phyloP scores from a whole-genome alignment of 2,888 invertebrate genomes.

The Plebejus melissa region DNA sequence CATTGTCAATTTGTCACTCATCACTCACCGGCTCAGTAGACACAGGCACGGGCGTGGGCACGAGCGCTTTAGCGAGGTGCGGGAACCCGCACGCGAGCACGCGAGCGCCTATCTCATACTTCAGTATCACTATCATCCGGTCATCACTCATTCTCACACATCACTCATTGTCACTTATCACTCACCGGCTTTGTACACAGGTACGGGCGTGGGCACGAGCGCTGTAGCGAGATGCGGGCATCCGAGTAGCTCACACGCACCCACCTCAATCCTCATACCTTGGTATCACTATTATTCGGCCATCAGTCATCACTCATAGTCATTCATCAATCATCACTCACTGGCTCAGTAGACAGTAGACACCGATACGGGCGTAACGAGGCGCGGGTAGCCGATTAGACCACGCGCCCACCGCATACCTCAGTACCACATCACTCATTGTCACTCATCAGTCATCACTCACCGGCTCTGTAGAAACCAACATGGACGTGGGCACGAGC shows the following conservation, averaged over 20 bases:
- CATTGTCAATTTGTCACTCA: background rate
- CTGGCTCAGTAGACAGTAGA: constrained; percentile 51
- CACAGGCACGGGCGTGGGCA: constrained; percentile 73
- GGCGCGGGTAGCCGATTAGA: constrained; percentile 88
- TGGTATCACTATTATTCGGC: background rate
- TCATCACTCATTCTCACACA: background rate
- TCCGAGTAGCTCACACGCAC: constrained; percentile 94
- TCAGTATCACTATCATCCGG: background rate
- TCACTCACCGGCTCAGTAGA: constrained; percentile 52
- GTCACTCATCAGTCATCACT: constrained; percentile 30
- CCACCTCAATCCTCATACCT: too few species aligned
- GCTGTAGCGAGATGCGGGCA: constrained; percentile 67
- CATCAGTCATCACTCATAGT: background rate
- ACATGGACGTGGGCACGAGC: constrained; percentile 74
- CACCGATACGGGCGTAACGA: constrained; percentile 71
- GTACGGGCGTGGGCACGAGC: constrained; percentile 72
- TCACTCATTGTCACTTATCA: constrained; percentile 30
- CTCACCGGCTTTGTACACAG: constrained; percentile 50
- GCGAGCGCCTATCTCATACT: constrained; percentile 75
- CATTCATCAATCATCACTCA: constrained; percentile 42
- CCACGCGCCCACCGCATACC: constrained; percentile 83
- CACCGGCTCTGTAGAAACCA: constrained; percentile 55
- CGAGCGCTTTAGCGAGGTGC: constrained; percentile 63
- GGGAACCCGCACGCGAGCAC: constrained; percentile 93
- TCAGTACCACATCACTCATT: background rate